phyloP scores from a whole-genome alignment of 2,113 vertebrate species.

The Dolichotis patagonum region DNA sequence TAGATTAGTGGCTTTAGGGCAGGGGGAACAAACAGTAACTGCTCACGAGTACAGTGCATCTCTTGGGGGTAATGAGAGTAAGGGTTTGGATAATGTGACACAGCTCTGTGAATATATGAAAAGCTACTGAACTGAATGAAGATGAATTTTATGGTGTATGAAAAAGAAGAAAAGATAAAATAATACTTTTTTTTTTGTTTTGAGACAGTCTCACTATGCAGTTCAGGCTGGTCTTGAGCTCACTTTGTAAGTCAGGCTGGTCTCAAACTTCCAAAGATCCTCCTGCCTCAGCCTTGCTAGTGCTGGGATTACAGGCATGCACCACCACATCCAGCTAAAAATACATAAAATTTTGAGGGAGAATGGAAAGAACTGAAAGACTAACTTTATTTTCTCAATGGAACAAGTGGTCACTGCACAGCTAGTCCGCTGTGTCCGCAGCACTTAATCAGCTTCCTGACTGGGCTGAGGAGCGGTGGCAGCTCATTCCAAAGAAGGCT shows the following conservation, averaged over 20 bases:
- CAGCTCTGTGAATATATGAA: not conserved
- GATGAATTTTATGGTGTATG: not conserved
- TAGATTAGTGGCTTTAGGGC: too few relatives aligned
- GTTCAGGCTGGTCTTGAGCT: too few relatives aligned
- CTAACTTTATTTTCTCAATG: not conserved
- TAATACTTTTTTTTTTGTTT: too few relatives aligned
- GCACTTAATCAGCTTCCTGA: not conserved
- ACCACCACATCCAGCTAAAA: too few relatives aligned
- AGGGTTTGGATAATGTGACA: not conserved
- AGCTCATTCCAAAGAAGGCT: not conserved
- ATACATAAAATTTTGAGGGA: not conserved
- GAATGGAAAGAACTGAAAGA: not conserved
- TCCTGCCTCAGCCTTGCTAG: too few relatives aligned
- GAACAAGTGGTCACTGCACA: not conserved
- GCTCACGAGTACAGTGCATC: not conserved
- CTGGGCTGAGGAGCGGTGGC: not conserved
- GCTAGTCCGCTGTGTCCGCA: too few relatives aligned
- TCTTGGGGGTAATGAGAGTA: not conserved
- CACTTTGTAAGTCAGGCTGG: too few relatives aligned
- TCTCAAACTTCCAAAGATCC: too few relatives aligned
- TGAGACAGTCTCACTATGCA: too few relatives aligned
- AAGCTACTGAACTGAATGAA: not conserved
- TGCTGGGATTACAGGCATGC: too few relatives aligned
- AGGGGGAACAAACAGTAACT: too few relatives aligned
- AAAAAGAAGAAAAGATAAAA: not conserved